Base-by-base conservation (phyloP, 2,113 vertebrate genomes). In the Lepus timidus region DNA sequence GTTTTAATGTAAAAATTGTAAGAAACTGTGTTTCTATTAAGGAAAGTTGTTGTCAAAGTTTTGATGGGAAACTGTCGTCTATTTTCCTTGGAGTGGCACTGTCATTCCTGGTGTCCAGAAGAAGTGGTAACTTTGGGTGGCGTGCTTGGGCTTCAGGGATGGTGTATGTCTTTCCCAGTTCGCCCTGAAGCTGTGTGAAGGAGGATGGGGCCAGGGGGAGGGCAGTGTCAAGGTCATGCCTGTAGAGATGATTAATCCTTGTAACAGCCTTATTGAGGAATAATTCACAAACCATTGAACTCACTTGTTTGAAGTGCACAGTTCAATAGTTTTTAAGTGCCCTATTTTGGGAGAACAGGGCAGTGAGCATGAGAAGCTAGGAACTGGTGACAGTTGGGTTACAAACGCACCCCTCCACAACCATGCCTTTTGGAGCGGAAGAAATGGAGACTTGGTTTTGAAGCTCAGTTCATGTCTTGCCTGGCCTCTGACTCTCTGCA, bases 1-100 rank as follows among this genome's bases (percentile, higher is more conserved):
- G 27, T 83, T 74, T 87, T 89, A 84, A 95, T 19, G 55, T 87
- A 31, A 82, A 88, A 86, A 88, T 62, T 7, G 22, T 74, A 62
- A 33, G 62, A 49, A 16, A 12, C 29, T 44, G 68, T 78, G 92
- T 89, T 62, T 44, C 85, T 84, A 82, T 44, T 82, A 83, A 31
- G 44, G 27, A 91, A 89, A 96, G 81, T 78, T 2, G 5, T 20
- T 80, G 52, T 44, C 75, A 49, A 93, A 85, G 65, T 25, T 74
- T 20, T 70, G 79, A 55, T 52, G 9, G 61, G 61, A 74, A 81
- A 44, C 16, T 64, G 7, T 39, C 20, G 31, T 90, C 86, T 92
- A 19, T 83, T 62, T 68, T 90, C 80, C 61, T 62, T 67, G 62
- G 52, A 61, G n/a, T 39, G 71, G 82, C 12, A 29, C 13, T 88